Evolutionary conservation across 2,113 vertebrate species (phyloP).

Genomic region (Pachypanchax playfairii): DNA sequence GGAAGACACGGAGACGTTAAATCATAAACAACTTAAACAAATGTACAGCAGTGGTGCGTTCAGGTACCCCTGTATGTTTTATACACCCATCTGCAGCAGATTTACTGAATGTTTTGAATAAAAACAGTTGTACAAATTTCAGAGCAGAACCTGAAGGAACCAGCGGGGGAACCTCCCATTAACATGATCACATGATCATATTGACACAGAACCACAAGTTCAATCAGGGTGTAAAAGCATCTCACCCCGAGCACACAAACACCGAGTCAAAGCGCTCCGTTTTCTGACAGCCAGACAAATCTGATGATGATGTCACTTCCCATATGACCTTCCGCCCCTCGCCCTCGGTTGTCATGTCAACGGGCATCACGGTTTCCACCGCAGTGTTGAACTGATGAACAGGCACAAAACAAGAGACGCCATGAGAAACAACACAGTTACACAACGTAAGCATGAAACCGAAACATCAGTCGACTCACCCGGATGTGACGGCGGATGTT

Average conservation of each 20-base stretch:
- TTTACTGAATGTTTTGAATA: too few species aligned
- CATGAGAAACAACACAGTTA: background rate
- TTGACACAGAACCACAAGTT: background rate
- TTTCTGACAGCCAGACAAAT: slow-evolving; percentile 47
- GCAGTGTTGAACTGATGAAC: slow-evolving; percentile 63
- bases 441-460: too few species aligned
- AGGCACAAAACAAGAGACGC: background rate
- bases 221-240: background rate
- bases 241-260: slow-evolving; percentile 79
- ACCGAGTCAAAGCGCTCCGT: slow-evolving; percentile 71
- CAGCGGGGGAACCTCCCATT: background rate
- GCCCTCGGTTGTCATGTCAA: slow-evolving; percentile 42
- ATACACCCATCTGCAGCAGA: too few species aligned
- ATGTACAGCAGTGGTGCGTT: too few species aligned
- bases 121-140: too few species aligned
- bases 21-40: too few species aligned
- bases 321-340: slow-evolving; percentile 48
- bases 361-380: slow-evolving; percentile 71
- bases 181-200: too few species aligned
- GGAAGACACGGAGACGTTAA: too few species aligned
- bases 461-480: slow-evolving; percentile 51
- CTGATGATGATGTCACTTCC: slow-evolving; percentile 69
- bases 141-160: too few species aligned
- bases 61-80: too few species aligned
- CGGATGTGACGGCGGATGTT: slow-evolving; percentile 71